Percentiles rank a stretch among this genome's conserved stretches.
Conservation (phyloP, 2,888 invertebrate genomes). For the Phengaris arion region DNA sequence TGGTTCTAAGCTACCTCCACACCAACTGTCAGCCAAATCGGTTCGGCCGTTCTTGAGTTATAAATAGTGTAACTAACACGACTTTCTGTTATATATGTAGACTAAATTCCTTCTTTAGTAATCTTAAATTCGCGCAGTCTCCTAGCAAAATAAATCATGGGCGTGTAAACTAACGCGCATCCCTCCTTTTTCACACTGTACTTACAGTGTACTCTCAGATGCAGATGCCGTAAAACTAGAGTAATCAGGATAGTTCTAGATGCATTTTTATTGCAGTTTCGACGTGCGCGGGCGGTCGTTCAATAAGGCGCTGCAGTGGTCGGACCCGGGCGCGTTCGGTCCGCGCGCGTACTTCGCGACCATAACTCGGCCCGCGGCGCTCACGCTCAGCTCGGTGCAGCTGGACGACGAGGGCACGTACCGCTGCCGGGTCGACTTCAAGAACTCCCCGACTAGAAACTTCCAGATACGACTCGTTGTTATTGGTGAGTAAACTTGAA, state of each 20-base stretch:
- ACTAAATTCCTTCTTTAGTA: too few relatives aligned
- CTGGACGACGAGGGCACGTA: conserved; percentile 92
- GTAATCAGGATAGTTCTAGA: neutral
- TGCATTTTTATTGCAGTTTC: conserved; percentile 81
- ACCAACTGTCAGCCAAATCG: too few relatives aligned
- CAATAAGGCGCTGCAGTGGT: conserved; percentile 90
- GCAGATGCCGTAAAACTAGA: too few relatives aligned
- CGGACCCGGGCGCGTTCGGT: conserved; percentile 89
- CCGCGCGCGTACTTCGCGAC: conserved; percentile 92
- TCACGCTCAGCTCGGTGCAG: conserved; percentile 90
- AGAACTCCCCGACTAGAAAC: conserved; percentile 92
- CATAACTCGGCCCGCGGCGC: conserved; percentile 87
- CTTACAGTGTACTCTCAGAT: too few relatives aligned
- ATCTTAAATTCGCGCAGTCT: too few relatives aligned
- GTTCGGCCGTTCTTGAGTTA: too few relatives aligned
- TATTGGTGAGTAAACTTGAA: conserved; percentile 84
- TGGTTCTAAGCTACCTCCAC: too few relatives aligned
- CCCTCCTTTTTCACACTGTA: too few relatives aligned
- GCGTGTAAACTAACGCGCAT: too few relatives aligned
- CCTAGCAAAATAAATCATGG: too few relatives aligned
- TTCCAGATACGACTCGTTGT: conserved; percentile 93
- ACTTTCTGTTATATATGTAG: too few relatives aligned
- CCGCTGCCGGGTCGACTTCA: conserved; percentile 93
- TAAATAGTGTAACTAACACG: too few relatives aligned
- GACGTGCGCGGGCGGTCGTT: conserved; percentile 91